phyloP scores from a whole-genome alignment of 2,797 vertebrate genomes.

The Simalia tracyae region DNA sequence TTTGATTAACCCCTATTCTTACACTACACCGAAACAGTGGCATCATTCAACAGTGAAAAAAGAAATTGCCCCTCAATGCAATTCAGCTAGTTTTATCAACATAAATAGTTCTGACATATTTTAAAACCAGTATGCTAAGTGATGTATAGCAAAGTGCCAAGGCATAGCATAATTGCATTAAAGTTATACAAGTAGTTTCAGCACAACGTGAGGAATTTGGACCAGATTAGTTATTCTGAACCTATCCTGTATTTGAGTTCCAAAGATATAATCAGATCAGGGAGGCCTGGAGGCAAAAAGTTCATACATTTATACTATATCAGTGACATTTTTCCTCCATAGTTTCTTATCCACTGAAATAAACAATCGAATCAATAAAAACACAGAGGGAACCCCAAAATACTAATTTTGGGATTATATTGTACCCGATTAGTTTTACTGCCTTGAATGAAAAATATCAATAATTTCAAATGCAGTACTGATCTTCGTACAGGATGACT shows the following conservation, averaged over 20 bases:
- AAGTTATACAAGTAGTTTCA: neutral
- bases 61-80: neutral
- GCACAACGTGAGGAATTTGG: neutral
- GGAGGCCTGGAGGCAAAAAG: neutral
- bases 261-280: neutral
- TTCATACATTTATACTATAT: neutral
- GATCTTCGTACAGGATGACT: neutral
- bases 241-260: neutral
- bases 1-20: neutral
- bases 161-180: neutral
- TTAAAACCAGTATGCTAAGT: neutral
- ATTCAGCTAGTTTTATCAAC: neutral
- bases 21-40: neutral
- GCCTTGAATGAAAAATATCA: neutral
- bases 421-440: neutral
- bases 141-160: neutral
- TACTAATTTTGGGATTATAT: neutral
- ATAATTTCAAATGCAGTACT: neutral
- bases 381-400: neutral
- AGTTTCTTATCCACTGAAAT: neutral
- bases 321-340: neutral
- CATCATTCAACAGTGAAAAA: neutral
- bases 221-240: neutral
- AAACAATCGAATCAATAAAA: neutral
- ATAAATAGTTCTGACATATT: neutral